phyloP scores from a whole-genome alignment of 2,797 vertebrate genomes.

The Caiman crocodilus region DNA sequence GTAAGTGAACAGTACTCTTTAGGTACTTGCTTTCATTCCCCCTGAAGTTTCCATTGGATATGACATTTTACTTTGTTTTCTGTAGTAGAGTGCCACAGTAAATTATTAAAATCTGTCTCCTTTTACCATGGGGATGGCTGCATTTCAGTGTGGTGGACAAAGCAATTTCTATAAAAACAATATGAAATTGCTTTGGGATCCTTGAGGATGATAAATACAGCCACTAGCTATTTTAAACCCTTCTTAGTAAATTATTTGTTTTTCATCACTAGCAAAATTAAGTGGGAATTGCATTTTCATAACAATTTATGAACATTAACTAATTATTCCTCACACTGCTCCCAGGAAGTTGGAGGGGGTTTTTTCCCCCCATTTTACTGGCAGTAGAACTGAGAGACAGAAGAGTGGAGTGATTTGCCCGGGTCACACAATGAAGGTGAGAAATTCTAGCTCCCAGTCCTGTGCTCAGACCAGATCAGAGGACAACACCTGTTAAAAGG shows the following conservation, averaged over 20 bases:
- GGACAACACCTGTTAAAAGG: background rate
- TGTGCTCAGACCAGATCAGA: background rate
- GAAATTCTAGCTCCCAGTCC: rapidly evolving
- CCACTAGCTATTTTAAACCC: background rate
- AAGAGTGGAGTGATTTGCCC: background rate
- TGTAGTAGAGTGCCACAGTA: background rate
- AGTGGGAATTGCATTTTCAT: slow-evolving; percentile 6
- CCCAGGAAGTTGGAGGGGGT: background rate
- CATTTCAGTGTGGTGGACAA: background rate
- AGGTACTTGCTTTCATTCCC: slow-evolving; percentile 26
- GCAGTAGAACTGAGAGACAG: background rate
- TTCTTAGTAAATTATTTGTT: slow-evolving; percentile 15
- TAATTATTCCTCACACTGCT: background rate
- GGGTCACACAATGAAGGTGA: background rate
- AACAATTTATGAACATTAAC: background rate
- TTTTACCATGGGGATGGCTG: slow-evolving; percentile 11
- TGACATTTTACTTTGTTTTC: slow-evolving; percentile 27
- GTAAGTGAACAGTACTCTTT: background rate
- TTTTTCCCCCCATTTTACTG: background rate
- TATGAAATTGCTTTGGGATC: background rate
- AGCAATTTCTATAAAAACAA: background rate
- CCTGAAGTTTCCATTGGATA: slow-evolving; percentile 1
- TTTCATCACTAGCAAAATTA: background rate
- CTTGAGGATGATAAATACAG: background rate
- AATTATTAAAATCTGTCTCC: slow-evolving; percentile 38